Base-by-base conservation (phyloP, 2,888 invertebrate species). In the Lordiphosa fenestrarum region DNA sequence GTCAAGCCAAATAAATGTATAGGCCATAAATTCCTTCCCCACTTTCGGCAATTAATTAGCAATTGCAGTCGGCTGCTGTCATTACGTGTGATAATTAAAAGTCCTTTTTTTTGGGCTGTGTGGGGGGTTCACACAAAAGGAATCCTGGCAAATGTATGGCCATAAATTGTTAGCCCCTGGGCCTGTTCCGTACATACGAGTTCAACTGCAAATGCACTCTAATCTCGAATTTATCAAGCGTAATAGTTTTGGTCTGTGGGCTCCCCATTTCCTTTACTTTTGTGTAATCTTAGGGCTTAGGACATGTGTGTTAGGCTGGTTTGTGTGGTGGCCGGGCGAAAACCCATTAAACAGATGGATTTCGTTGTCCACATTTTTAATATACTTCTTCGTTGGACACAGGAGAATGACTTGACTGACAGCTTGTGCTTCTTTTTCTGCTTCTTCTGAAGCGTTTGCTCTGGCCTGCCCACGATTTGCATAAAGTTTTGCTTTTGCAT, bases 161-260 rank as follows among this genome's bases (percentile, higher is more conserved):
- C 87, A 88, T 87, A 87, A 88, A 87, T 88, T 85, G 85, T 77
- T 65, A 72, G 76, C 36, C 58, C 57, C 50, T 53, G 41, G 42
- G 66, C 55, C 52, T 19, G 50, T 25, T 53, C 21, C 13, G 38
- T 46, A 42, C 44, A 47, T 49, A 40, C 52, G 49, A 37, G 70
- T 75, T 73, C 68, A 68, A 69, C 82, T 75, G 80, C 78, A 85
- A 86, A 76, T 85, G 84, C 85, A 85, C 73, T 86, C 82, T 82
- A 82, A 84, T 85, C 85, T 82, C 69, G 65, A 82, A 82, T 82
- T 84, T 86, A 86, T 85, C 86, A 85, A 81, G 71, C 76, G 80
- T 80, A 78, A 82, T 78, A 82, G 83, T 66, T 68, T 69, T 56
- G 58, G 44, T 57, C 59, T 47, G 47, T 15, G 35, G 2, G 19